Percentiles rank a stretch among this genome's conserved stretches.
These are phyloP conservation scores for Spatulosminthurus flaviceps DNA, from an alignment of 2,888 invertebrate species.

Conservation along the genomic window DNA sequence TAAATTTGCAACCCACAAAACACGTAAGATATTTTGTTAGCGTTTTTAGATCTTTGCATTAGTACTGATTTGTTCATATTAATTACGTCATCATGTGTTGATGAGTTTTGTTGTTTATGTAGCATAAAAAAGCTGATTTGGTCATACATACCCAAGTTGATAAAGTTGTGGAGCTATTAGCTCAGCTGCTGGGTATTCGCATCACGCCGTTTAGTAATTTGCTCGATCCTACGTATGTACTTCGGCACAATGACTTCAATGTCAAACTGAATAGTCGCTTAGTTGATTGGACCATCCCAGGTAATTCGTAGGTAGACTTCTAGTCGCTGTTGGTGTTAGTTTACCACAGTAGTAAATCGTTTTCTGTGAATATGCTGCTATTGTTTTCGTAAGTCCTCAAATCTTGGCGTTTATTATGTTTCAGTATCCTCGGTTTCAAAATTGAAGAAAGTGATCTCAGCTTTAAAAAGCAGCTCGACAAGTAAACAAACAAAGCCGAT, in stretches of 20 bases:
- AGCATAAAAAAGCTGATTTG: conserved; percentile 91
- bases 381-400: no score
- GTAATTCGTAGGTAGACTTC: conserved; percentile 64
- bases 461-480: conserved; percentile 50
- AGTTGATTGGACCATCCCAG: conserved; percentile 79
- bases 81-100: no score
- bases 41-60: no score
- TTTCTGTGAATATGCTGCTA: no score
- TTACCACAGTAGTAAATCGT: no score
- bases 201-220: conserved; percentile 76
- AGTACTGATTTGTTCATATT: no score
- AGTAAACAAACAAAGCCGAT: conserved; percentile 45
- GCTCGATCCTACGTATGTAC: conserved; percentile 75
- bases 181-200: conserved; percentile 77
- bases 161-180: conserved; percentile 78
- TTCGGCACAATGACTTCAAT: conserved; percentile 66
- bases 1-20: conserved; percentile 98
- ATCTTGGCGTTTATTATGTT: background rate
- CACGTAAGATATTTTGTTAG: conserved; percentile 77
- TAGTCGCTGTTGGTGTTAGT: no score
- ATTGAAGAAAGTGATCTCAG: conserved; percentile 52
- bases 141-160: conserved; percentile 91
- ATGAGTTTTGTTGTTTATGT: conserved; percentile 65
- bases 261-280: conserved; percentile 64
- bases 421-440: conserved; percentile 54